phyloP scores from a whole-genome alignment of 1,140 invertebrate genomes.

The Anoplolepis gracilipes region DNA sequence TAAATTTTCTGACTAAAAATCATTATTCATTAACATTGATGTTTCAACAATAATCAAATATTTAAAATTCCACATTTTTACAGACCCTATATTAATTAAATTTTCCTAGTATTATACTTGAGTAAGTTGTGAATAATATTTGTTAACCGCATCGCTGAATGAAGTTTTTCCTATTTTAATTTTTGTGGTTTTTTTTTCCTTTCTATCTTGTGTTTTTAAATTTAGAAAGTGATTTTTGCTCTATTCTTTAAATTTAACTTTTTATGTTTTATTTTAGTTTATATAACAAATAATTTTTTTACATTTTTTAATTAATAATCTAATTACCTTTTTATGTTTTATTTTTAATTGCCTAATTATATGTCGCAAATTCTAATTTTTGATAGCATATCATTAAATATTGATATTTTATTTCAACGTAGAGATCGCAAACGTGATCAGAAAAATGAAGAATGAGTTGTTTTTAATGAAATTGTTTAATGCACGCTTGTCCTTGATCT shows the following conservation, averaged over 20 bases:
- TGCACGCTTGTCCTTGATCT: constrained; percentile 49
- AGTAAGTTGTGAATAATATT: neutral
- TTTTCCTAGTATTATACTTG: no score
- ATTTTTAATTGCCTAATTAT: neutral
- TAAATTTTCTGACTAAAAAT: neutral
- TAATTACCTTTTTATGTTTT: neutral
- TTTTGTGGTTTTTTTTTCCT: neutral
- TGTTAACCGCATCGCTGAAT: neutral
- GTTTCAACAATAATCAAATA: neutral
- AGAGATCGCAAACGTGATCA: neutral
- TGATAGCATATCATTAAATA: neutral
- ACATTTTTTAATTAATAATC: neutral
- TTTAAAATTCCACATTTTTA: neutral
- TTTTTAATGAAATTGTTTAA: constrained; percentile 31
- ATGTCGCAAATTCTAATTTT: neutral
- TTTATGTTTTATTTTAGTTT: neutral
- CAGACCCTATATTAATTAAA: neutral
- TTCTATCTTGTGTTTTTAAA: neutral
- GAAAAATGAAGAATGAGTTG: neutral
- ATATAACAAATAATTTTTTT: neutral
- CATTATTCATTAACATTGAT: constrained; percentile 35
- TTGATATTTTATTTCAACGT: neutral
- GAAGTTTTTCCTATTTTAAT: neutral
- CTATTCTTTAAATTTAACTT: no score
- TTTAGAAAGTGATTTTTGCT: neutral